Conservation (phyloP, 1,140 invertebrate species). For the Pteromalus puparum region DNA sequence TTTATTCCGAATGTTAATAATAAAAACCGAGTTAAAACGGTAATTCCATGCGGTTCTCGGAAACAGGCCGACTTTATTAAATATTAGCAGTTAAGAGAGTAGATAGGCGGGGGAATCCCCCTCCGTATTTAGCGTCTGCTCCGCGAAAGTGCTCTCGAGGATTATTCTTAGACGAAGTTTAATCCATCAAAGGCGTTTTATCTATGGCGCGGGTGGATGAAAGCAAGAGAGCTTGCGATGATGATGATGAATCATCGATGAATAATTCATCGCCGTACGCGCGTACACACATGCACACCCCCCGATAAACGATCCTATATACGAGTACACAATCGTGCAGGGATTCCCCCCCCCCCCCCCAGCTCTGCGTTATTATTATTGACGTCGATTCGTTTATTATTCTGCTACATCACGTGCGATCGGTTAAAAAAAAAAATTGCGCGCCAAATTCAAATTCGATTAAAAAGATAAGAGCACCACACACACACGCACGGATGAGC, state of each 20-base stretch:
- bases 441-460: no score
- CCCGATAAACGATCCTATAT: not conserved
- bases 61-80: not conserved
- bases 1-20: no score
- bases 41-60: not conserved
- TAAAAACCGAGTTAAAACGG: no score
- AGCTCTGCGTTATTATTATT: not conserved
- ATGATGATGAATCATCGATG: not conserved
- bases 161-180: not conserved
- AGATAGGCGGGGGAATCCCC: not conserved
- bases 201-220: not conserved
- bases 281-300: not conserved
- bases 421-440: not conserved
- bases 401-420: not conserved
- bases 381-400: not conserved
- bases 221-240: not conserved
- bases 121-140: no score
- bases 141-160: no score
- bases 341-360: not conserved
- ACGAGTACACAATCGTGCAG: not conserved
- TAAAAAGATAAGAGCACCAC: no score
- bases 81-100: not conserved
- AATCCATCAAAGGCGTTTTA: not conserved
- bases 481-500: no score
- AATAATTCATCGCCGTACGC: not conserved